Evolutionary conservation across 2,113 vertebrate genomes (phyloP).

Genomic region (Tapirus terrestris): DNA sequence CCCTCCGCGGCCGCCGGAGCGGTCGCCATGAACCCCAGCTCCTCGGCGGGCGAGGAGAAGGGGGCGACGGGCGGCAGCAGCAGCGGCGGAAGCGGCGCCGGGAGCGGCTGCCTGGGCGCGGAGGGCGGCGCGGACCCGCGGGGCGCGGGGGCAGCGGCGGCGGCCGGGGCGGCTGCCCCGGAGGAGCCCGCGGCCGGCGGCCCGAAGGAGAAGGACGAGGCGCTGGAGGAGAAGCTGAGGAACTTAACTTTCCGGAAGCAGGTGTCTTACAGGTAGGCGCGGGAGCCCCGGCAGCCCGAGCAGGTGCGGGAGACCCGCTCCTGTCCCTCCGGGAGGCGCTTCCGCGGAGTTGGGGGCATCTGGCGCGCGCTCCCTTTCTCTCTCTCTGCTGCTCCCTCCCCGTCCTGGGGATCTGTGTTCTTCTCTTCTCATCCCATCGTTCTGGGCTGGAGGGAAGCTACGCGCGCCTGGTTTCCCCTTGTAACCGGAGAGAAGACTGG

Average conservation of each 20-base stretch:
- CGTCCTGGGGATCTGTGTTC: background rate
- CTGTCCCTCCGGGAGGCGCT: background rate
- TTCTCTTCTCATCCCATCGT: background rate
- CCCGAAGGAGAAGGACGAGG: constrained; percentile 86
- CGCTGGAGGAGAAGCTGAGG: constrained; percentile 91
- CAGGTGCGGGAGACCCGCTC: constrained; percentile 29
- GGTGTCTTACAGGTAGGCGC: constrained; percentile 93
- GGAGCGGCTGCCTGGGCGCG: constrained; percentile 85
- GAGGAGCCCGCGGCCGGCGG: constrained; percentile 81
- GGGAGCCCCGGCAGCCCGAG: background rate
- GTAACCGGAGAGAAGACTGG: background rate
- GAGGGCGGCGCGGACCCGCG: constrained; percentile 84
- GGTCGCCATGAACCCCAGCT: constrained; percentile 82
- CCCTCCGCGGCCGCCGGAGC: constrained; percentile 42
- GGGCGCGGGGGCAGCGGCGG: constrained; percentile 76
- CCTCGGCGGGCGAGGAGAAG: constrained; percentile 80
- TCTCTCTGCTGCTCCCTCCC: too few species aligned
- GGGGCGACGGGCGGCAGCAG: constrained; percentile 79
- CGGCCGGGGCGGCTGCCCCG: constrained; percentile 75
- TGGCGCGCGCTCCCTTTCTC: background rate
- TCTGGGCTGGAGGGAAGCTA: background rate
- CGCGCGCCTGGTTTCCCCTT: background rate
- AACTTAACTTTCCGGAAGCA: constrained; percentile 93
- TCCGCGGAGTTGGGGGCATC: background rate
- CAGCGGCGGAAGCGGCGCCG: constrained; percentile 83